Conservation (phyloP, 2,797 vertebrate species). For the Sebastes vulpes region DNA sequence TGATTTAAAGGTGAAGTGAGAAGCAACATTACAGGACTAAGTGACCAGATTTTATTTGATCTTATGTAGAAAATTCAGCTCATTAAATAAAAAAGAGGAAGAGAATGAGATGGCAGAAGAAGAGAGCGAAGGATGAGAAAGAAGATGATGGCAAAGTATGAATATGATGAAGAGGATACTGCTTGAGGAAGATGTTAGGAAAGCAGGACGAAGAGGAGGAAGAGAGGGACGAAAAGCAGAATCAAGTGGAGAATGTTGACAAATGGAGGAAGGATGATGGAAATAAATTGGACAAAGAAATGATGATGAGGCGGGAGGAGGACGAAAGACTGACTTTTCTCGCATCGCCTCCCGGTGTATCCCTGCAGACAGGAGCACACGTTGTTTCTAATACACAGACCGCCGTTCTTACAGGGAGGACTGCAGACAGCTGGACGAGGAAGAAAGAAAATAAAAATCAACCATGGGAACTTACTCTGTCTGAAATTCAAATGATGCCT, state of each 20-base stretch:
- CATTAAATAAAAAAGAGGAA: neutral
- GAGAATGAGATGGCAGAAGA: neutral
- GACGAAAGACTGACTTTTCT: constrained; percentile 87
- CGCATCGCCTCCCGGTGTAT: constrained; percentile 88
- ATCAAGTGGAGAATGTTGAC: too few species aligned
- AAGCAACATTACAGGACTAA: neutral
- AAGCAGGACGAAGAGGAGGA: neutral
- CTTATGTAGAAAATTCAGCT: neutral
- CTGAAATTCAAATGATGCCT: neutral
- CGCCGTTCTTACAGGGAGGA: constrained; percentile 92
- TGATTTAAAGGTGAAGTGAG: too few species aligned
- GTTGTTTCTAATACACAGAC: constrained; percentile 89
- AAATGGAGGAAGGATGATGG: neutral
- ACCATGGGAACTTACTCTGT: too few species aligned
- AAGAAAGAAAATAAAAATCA: neutral
- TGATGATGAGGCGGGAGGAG: neutral
- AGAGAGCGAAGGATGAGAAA: neutral
- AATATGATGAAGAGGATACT: neutral
- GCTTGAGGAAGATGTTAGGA: neutral
- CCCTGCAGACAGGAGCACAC: constrained; percentile 89
- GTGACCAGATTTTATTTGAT: too few species aligned
- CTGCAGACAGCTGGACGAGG: constrained; percentile 87
- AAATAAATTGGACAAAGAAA: neutral
- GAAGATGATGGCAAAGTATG: neutral
- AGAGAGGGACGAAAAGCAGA: neutral